These are phyloP conservation scores for Dinomys branickii DNA, from an alignment of 2,113 vertebrate species.

Conservation along the genomic window DNA sequence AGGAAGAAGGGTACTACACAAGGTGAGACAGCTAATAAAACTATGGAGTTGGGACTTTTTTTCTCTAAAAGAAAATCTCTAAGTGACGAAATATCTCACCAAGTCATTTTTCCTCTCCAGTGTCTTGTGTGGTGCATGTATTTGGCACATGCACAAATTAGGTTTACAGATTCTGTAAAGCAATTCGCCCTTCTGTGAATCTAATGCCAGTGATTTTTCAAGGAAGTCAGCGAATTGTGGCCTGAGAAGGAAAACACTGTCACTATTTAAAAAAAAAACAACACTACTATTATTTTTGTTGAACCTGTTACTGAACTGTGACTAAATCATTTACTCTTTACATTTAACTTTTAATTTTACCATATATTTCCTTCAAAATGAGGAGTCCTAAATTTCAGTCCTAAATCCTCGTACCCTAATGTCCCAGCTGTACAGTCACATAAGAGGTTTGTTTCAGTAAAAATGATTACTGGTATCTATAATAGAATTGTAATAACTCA, in stretches of 20 bases:
- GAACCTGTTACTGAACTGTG: conserved; percentile 75
- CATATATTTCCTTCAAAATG: conserved; percentile 71
- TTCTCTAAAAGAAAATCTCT: conserved; percentile 74
- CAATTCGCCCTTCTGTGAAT: conserved; percentile 84
- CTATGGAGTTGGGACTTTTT: conserved; percentile 43
- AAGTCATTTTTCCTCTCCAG: conserved; percentile 70
- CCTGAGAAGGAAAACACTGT: conserved; percentile 81
- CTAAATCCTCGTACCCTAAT: conserved; percentile 80
- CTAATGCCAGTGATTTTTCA: conserved; percentile 87
- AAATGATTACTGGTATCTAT: conserved; percentile 87
- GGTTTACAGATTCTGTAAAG: conserved; percentile 86
- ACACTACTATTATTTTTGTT: conserved; percentile 82
- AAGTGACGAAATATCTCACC: conserved; percentile 73
- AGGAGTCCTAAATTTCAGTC: conserved; percentile 75
- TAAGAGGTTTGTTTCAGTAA: conserved; percentile 81
- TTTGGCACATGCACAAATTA: conserved; percentile 83
- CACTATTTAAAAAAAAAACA: conserved; percentile 72
- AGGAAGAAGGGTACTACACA: conserved; percentile 48
- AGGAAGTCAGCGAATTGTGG: conserved; percentile 85
- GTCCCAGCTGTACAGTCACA: conserved; percentile 80
- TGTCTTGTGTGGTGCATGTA: conserved; percentile 71
- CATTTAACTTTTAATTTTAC: conserved; percentile 87
- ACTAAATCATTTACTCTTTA: conserved; percentile 83
- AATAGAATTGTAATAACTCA: conserved; percentile 89
- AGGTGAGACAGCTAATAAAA: conserved; percentile 74